These are phyloP conservation scores for human DNA, from an alignment of 2,113 vertebrate species.

Conservation along the genomic window DNA sequence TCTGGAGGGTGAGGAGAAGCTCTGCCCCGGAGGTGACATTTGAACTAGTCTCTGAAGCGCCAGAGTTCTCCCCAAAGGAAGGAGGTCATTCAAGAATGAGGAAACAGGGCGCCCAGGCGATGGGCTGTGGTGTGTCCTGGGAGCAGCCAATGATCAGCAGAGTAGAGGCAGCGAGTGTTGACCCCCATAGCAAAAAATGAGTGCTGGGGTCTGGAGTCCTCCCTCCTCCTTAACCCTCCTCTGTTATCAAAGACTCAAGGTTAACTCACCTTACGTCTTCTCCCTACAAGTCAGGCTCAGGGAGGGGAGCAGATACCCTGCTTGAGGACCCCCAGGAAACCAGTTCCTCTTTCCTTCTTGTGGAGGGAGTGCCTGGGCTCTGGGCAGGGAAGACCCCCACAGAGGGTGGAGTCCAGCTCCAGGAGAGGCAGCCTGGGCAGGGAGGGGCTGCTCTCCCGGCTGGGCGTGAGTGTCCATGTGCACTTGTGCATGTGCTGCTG, in stretches of 20 bases:
- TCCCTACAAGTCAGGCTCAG: neutral
- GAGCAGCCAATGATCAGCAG: neutral
- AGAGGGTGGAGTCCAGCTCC: neutral
- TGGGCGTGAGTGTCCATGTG: neutral
- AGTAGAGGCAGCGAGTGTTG: no score
- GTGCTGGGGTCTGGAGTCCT: neutral
- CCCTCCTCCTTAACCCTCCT: neutral
- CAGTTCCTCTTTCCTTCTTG: neutral
- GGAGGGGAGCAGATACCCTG: neutral
- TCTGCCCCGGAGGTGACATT: neutral
- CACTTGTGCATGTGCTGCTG: fast-evolving
- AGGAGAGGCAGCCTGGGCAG: neutral
- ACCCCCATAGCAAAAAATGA: neutral
- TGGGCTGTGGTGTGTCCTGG: neutral
- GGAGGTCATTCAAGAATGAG: neutral
- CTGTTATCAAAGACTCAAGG: neutral
- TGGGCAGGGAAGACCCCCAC: neutral
- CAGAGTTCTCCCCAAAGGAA: neutral
- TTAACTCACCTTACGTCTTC: neutral
- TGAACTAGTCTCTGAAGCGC: neutral
- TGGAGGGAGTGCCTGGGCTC: neutral
- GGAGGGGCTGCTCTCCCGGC: neutral
- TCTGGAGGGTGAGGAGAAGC: neutral
- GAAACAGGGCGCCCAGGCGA: neutral
- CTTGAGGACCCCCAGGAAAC: neutral